Percentiles rank a stretch among this genome's conserved stretches.
Conservation (phyloP, 1,140 invertebrate genomes). For the Caenorhabditis tropicalis region DNA sequence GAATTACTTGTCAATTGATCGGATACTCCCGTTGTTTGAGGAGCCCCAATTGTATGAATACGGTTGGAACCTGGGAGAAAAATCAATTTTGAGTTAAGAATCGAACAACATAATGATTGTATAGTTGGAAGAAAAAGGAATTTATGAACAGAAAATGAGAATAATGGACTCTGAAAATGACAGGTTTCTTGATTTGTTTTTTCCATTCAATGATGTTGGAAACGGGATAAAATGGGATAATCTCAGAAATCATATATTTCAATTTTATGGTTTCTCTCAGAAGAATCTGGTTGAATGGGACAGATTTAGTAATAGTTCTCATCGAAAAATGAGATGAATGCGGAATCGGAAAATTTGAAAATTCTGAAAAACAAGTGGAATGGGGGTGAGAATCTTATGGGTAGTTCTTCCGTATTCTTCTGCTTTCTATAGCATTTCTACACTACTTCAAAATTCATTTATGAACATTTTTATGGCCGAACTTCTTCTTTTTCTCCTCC, state of each 20-base stretch:
- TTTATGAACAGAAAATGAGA: too few species aligned
- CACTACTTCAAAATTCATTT: slow-evolving; percentile 31
- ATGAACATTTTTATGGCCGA: slow-evolving; percentile 40
- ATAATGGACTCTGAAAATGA: background rate
- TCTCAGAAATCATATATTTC: too few species aligned
- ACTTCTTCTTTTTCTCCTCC: background rate
- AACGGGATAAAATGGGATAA: too few species aligned
- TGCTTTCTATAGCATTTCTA: background rate
- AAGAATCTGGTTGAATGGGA: too few species aligned
- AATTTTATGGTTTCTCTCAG: too few species aligned
- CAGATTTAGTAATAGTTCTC: too few species aligned
- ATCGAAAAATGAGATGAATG: too few species aligned
- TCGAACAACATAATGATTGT: background rate
- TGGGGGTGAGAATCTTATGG: background rate
- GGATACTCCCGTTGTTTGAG: slow-evolving; percentile 15
- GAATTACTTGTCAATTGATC: background rate
- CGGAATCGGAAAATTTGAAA: background rate
- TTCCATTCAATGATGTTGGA: background rate
- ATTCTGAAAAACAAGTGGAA: background rate
- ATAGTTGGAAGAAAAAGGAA: background rate
- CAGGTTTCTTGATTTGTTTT: background rate
- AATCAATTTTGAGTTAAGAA: too few species aligned
- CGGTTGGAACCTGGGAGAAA: slow-evolving; percentile 16
- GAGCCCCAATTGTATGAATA: background rate
- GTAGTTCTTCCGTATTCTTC: background rate